phyloP scores from a whole-genome alignment of 2,888 invertebrate species.

The Selenia dentaria region DNA sequence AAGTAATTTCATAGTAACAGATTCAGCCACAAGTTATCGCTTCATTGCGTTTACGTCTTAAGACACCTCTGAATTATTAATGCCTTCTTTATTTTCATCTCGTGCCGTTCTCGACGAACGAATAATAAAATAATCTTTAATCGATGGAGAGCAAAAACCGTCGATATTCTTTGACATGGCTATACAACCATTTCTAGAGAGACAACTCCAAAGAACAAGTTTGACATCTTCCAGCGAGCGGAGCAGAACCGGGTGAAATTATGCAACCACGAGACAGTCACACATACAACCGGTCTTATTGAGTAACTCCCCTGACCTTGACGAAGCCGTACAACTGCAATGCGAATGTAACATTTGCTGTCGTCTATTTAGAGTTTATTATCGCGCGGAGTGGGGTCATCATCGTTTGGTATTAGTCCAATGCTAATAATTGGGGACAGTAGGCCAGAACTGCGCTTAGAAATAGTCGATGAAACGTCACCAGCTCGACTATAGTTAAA shows the following conservation, averaged over 20 bases:
- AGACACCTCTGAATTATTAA: conserved; percentile 5
- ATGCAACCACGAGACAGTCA: conserved; percentile 57
- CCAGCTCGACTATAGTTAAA: conserved; percentile 31
- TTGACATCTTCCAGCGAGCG: conserved; percentile 30
- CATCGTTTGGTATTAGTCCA: conserved; percentile 78
- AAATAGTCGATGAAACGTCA: conserved; percentile 36
- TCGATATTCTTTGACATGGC: conserved; percentile 9
- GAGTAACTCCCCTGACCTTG: conserved; percentile 75
- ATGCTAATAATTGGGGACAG: conserved; percentile 73
- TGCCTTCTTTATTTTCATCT: conserved; percentile 8
- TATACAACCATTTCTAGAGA: conserved; percentile 12
- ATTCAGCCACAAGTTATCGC: no score
- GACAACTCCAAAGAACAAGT: conserved; percentile 24
- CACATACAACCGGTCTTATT: conserved; percentile 60
- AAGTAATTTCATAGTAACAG: no score
- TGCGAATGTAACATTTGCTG: conserved; percentile 51
- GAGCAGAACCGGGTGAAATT: conserved; percentile 53
- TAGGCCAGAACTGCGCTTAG: conserved; percentile 70
- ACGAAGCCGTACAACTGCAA: conserved; percentile 35
- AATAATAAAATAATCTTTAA: conserved; percentile 14
- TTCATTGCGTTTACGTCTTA: not conserved
- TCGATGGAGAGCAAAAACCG: conserved; percentile 12
- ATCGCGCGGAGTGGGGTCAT: conserved; percentile 60
- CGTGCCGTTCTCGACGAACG: conserved; percentile 13
- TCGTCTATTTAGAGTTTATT: conserved; percentile 51